Percentiles rank a stretch among this genome's conserved stretches.
These are phyloP conservation scores for Agonopterix arenella DNA, from an alignment of 2,888 invertebrate genomes.

Conservation along the genomic window DNA sequence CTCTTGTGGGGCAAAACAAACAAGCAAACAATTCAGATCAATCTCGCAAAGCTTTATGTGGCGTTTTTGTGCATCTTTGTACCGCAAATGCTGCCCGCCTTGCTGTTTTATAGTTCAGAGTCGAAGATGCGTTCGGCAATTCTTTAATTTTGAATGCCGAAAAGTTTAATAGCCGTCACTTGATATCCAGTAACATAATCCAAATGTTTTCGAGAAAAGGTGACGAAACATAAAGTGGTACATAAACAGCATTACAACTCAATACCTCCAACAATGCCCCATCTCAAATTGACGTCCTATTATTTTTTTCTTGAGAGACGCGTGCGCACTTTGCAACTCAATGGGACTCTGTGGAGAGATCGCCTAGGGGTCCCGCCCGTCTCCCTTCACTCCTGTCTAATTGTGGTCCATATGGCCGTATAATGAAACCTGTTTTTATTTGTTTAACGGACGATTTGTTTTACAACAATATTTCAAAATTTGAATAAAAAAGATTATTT, in stretches of 20 bases:
- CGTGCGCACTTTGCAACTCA: constrained; percentile 18
- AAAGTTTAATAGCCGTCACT: no score
- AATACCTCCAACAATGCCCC: constrained; percentile 2
- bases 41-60: no score
- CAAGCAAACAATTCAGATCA: no score
- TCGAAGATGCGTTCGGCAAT: no score
- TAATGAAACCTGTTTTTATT: constrained; percentile 3
- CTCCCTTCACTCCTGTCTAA: no score
- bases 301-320: constrained; percentile 7
- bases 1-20: no score
- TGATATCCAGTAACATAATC: no score
- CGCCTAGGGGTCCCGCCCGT: not conserved
- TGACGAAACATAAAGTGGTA: constrained; percentile 35
- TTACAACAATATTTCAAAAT: not conserved
- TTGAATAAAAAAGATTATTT: not conserved
- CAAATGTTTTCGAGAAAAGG: constrained; percentile 15
- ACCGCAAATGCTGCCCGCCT: no score
- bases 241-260: constrained; percentile 25
- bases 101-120: no score
- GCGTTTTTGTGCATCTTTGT: no score
- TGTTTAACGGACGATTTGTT: not conserved
- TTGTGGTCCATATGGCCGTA: constrained; percentile 4
- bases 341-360: constrained; percentile 1
- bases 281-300: not conserved
- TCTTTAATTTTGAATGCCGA: no score